Evolutionary conservation across 2,888 invertebrate genomes (phyloP), one percentile per base, ranked within the genome.

Genomic region (Drosophila subquinaria): DNA sequence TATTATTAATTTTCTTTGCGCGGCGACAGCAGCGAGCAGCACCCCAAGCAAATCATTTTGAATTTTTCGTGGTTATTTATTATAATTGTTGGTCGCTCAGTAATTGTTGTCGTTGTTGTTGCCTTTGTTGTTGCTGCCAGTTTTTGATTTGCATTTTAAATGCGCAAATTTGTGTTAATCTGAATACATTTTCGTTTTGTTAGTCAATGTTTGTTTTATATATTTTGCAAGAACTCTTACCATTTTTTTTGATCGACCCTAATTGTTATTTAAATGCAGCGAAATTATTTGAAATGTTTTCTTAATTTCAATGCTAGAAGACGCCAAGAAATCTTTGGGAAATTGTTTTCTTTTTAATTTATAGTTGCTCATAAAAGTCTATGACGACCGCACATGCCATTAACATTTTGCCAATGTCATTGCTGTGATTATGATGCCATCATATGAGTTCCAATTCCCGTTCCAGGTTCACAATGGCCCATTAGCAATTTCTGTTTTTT

Each of bases 1-100:
- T 90, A 90, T 90, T 87, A 87, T 88, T 88, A 87, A 87, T 89
- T 88, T 88, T 85, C 72, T 68, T 83, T 76, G 71, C 66, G 66
- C 63, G 20, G 38, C 51, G 17, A 23, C 57, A 35, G 43, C 53
- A 35, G 43, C 53, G 23, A 55, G 23, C 47, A 53, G 36, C 30
- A 43, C 47, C 45, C 56, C 5, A 40, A 74, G 61, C 71, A 83
- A 84, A 88, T 79, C 76, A 79, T 81, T 88, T 64, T 50, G 77
- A 52, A 71, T 72, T 59, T 79, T 72, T 69, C 57, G 78, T 80
- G 80, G 66, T 77, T 82, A 79, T 88, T 86, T 88, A 87, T 88
- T 78, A 82, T 88, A 87, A 89, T 87, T 76, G 79, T 79, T 69
- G 81, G 63, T 64, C 53, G 79, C 61, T 61, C 50, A 17, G 55